Evolutionary conservation across 2,797 vertebrate genomes (phyloP), one percentile per base, ranked within the genome.

Genomic region (Malurus leucopterus): DNA sequence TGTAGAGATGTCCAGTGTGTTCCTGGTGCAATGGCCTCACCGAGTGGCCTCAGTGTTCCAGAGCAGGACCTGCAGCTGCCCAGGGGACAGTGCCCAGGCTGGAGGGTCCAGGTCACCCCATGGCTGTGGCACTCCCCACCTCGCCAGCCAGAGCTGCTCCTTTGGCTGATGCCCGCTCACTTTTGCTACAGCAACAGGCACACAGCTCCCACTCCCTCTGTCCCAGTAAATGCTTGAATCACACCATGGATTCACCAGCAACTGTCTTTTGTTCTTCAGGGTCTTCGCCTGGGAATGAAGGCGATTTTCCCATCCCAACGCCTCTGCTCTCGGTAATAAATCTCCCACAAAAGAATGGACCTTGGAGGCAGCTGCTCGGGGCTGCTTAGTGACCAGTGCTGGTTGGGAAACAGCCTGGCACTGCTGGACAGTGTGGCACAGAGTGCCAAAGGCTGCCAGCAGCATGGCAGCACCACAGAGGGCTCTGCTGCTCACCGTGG

Each of bases 181-280:
- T 74, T 91, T 89, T 73, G 75, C 90, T 67, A 63, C 89, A 88
- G 93, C 91, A 88, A 91, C 92, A 59, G 75, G 43, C 81, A 69
- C 70, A 8, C n/a, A 19, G 63, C 5, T 91, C 91, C 89, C 83
- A 21, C 80, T 84, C 84, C 75, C 84, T 84, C 71, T 12, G 4
- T 75, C 50, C 57, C 7, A 36, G 50, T 1, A 21, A 41, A 94
- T 94, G 84, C 70, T 91, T 93, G 93, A 64, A 61, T 91, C 88
- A 55, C 86, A 34, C 75, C 68, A 58, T 11, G 79, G 89, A 90
- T 73, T 93, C 89, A 51, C 67, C 4, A 88, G 94, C 92, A 95
- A 95, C 93, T 89, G 89, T 30, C 91, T 93, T 95, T 96, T 96
- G 95, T 96, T 85, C 72, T 23, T n/a, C 36, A 20, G 94, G 78